Percentiles rank a stretch among this genome's conserved stretches.
Evolutionary conservation across 2,888 invertebrate genomes (phyloP).

Genomic region (Leptinotarsa juncta): DNA sequence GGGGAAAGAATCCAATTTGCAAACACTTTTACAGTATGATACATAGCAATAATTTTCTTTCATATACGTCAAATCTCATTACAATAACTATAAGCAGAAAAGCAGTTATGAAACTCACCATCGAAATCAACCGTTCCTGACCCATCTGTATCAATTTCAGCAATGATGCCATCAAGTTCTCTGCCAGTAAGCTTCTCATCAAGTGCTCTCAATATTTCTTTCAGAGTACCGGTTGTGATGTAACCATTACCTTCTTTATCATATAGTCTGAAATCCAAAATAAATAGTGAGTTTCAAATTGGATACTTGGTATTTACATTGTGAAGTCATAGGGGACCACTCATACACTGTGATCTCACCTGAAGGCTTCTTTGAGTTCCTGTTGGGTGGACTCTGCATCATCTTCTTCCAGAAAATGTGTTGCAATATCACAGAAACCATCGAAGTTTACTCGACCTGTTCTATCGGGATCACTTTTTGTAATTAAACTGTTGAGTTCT

Average conservation of each 20-base stretch:
- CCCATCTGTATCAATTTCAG: conserved; percentile 97
- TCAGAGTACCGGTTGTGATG: conserved; percentile 89
- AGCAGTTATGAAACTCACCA: conserved; percentile 71
- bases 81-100: too few species aligned
- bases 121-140: conserved; percentile 99
- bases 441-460: conserved; percentile 94
- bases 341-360: conserved; percentile 61
- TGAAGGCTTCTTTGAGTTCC: conserved; percentile 97
- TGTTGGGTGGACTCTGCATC: conserved; percentile 96
- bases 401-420: conserved; percentile 94
- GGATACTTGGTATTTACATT: not conserved
- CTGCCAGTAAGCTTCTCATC: conserved; percentile 94
- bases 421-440: conserved; percentile 91
- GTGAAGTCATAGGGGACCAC: not conserved
- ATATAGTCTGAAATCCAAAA: conserved; percentile 76
- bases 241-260: conserved; percentile 97
- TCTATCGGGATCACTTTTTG: conserved; percentile 91
- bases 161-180: conserved; percentile 96
- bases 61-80: too few species aligned
- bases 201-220: conserved; percentile 92
- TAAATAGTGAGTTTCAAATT: not conserved
- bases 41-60: too few species aligned
- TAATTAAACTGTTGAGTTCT: conserved; percentile 74
- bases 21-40: too few species aligned
- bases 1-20: too few species aligned